Base-by-base conservation (phyloP, 1,140 invertebrate species). In the Papilio helenus region DNA sequence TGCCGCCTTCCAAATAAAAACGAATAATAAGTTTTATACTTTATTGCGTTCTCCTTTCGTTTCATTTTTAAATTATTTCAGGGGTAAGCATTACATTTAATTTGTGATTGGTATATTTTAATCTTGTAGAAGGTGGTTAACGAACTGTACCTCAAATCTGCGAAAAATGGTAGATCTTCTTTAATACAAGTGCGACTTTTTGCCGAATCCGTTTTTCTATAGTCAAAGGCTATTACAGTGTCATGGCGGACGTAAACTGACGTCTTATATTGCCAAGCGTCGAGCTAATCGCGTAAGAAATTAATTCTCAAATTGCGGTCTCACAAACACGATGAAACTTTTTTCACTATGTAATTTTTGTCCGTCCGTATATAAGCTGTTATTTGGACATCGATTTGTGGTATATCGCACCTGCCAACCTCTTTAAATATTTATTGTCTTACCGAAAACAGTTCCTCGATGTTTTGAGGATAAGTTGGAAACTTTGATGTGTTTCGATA, bases 371-470 rank as follows among this genome's bases (percentile, higher is more conserved):
- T 85, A 84, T 68, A 68, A 29, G 61, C 87, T 90, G 89, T 91
- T 90, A 91, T 91, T 91, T 90, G 84, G 86, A 85, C 85, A 88
- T 88, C 88, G 86, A 88, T 88, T 89, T 89, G 83, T 85, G 86
- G 82, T 87, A 84, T 89, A 89, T 87, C 88, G 84, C 89, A 91
- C 90, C 89, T 90, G 90, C 87, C 86, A 87, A 86, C 86, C 86
- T 90, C 83, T 89, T 89, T 90, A 90, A 90, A 90, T 90, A 90
- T 90, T 90, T 89, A 90, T 89, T 89, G 86, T 89, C 87, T 85
- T 80, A 80, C 80, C 80, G 85, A 88, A 80, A 86, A 82, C 74
- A 39, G 82, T 72, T 55, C 79, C 79, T 80, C 81, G 72, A 83
- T 77, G 83, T 86, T 83, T 72, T 82, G 79, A 81, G 68, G 81